Evolutionary conservation across 1,140 invertebrate species (phyloP), one percentile per base, ranked within the genome.

Genomic region (Nebria ingens): DNA sequence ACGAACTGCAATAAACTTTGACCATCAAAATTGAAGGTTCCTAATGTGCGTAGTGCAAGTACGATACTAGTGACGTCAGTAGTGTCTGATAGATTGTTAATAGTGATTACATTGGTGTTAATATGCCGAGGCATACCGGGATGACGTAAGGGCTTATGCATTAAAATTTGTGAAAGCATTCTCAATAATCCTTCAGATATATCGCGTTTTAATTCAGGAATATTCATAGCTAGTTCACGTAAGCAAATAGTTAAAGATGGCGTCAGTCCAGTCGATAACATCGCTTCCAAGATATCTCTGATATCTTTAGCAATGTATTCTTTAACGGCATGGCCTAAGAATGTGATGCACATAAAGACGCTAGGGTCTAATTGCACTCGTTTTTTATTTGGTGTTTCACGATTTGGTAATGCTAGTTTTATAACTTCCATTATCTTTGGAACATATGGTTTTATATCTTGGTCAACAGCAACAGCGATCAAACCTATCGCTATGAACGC

Each of bases 11-110:
- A 78, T 60, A 97, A 74, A 38, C 89, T 91, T 68, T 95, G 90
- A 2, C 91, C 91, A 71, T 97, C 91, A 74, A 99, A 99, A 69
- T 98, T 91, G 70, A 99, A 99, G 2, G 84, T 92, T 1, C 94
- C 94, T 1, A 99, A 78, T 2, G 96, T 98, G 65, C 89, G 83
- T 1, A 99, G 71, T 1, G 96, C 97, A 13, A 99, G 72, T 1
- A 97, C 93, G 50, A 93, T 88, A 52, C 85, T 91, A 9, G 83
- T 76, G 2, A 87, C 82, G 67, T 97, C 93, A 22, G 79, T 78
- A 19, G 71, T 68, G 60, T 83, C 80, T 52, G 76, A 65, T 2
- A 53, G 53, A 65, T 62, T 25, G 65, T 62, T 25, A 67, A 66
- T 56, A 53, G 60, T 68, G 58, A 75, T 68, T 56, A 71, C 70